Conservation (phyloP, 2,888 invertebrate genomes). For the Linnaemya vulpina region DNA sequence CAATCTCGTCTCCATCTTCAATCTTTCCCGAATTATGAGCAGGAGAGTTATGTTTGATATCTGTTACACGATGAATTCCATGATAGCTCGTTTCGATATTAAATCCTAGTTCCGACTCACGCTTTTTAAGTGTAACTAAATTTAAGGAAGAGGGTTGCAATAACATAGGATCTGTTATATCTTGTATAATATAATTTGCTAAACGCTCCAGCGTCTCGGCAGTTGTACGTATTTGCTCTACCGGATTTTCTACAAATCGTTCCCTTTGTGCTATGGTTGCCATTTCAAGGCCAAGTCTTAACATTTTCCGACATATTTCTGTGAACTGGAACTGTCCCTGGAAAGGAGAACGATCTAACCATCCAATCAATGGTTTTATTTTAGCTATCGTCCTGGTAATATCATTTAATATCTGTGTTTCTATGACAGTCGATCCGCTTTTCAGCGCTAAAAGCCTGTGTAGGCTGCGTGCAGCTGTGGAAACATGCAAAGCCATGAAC, state of each 20-base stretch:
- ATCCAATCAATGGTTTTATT: slow-evolving; percentile 94
- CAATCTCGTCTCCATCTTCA: slow-evolving; percentile 97
- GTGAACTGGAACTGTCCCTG: slow-evolving; percentile 85
- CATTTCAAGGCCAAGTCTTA: slow-evolving; percentile 92
- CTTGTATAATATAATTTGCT: slow-evolving; percentile 94
- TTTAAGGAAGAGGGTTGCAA: slow-evolving; percentile 96
- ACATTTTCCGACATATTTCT: slow-evolving; percentile 88
- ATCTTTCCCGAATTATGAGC: slow-evolving; percentile 96
- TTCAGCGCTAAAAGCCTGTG: slow-evolving; percentile 87
- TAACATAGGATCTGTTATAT: slow-evolving; percentile 94
- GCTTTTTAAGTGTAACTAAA: slow-evolving; percentile 92
- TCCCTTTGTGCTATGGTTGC: slow-evolving; percentile 96
- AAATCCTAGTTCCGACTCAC: slow-evolving; percentile 94
- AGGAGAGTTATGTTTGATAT: slow-evolving; percentile 95
- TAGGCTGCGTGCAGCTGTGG: slow-evolving; percentile 91
- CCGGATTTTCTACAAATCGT: slow-evolving; percentile 93
- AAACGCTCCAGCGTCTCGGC: slow-evolving; percentile 90
- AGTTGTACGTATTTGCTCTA: slow-evolving; percentile 87
- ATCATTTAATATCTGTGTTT: slow-evolving; percentile 92
- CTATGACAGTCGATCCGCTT: slow-evolving; percentile 86
- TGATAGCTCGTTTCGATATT: slow-evolving; percentile 93
- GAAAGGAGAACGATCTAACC: slow-evolving; percentile 89
- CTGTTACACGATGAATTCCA: slow-evolving; percentile 91
- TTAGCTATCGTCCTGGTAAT: slow-evolving; percentile 92
- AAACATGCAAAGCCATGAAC: slow-evolving; percentile 92